Evolutionary conservation across 1,140 invertebrate species (phyloP).

Genomic region (Calliopsis andreniformis): DNA sequence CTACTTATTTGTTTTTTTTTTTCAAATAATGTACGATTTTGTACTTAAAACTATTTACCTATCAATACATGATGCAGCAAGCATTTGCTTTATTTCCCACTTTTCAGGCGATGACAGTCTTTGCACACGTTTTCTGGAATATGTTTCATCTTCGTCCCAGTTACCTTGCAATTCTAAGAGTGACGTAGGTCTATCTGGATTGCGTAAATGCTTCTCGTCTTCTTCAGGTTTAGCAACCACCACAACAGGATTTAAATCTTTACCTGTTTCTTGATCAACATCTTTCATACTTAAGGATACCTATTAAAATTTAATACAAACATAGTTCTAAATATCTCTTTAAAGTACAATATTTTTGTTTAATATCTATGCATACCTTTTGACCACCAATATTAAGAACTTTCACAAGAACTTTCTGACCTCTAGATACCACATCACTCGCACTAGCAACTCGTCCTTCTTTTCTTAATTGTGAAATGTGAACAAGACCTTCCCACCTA

Average conservation of each 20-base stretch:
- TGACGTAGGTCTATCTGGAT: slow-evolving; percentile 92
- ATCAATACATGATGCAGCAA: slow-evolving; percentile 82
- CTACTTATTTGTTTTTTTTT: not conserved
- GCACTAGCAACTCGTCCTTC: slow-evolving; percentile 98
- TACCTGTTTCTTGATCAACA: slow-evolving; percentile 96
- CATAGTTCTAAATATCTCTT: not conserved
- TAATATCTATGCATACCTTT: slow-evolving; percentile 84
- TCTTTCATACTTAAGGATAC: slow-evolving; percentile 98
- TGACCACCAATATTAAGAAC: slow-evolving; percentile 94
- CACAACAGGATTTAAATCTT: slow-evolving; percentile 94
- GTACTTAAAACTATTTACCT: slow-evolving; percentile 72
- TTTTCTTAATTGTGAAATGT: slow-evolving; percentile 96
- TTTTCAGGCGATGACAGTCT: slow-evolving; percentile 97
- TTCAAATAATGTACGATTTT: slow-evolving; percentile 9
- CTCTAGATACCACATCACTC: slow-evolving; percentile 94
- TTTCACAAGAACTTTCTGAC: slow-evolving; percentile 94
- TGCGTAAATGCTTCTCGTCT: slow-evolving; percentile 88
- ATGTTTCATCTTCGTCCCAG: slow-evolving; percentile 89
- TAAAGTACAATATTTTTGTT: slow-evolving; percentile 12
- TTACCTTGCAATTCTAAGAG: slow-evolving; percentile 86
- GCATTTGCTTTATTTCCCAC: slow-evolving; percentile 91
- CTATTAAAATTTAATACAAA: slow-evolving; percentile 46
- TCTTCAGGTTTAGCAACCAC: slow-evolving; percentile 77
- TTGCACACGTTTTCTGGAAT: slow-evolving; percentile 91
- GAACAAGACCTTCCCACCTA: slow-evolving; percentile 97